These are phyloP conservation scores for Zapus hudsonius DNA, from an alignment of 2,113 vertebrate genomes.

Conservation along the genomic window DNA sequence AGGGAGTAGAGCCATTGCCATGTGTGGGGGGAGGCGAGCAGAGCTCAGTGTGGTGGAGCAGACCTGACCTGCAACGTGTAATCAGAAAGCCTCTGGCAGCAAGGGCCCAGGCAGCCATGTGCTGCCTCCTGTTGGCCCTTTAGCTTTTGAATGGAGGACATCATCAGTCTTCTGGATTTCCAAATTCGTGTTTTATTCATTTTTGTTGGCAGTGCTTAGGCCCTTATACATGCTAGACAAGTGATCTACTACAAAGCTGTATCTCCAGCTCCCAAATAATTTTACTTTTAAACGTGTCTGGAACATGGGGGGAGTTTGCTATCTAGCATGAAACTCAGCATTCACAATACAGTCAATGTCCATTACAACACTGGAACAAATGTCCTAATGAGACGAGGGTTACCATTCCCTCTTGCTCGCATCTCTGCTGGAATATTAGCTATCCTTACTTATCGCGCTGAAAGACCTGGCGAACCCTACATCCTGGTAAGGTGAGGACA, in stretches of 20 bases:
- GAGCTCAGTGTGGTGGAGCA: neutral
- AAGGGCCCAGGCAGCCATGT: neutral
- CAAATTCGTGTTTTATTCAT: neutral
- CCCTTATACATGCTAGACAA: neutral
- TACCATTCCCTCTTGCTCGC: neutral
- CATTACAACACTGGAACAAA: neutral
- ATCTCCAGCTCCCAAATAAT: neutral
- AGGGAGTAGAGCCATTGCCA: neutral
- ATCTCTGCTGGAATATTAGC: neutral
- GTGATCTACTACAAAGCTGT: neutral
- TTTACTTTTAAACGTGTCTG: conserved; percentile 24
- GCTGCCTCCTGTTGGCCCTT: neutral
- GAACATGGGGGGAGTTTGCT: neutral
- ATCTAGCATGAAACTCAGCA: neutral
- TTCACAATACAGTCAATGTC: neutral
- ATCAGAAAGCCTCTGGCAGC: accelerated
- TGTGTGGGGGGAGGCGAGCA: neutral
- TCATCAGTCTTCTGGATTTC: neutral
- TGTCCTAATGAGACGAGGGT: neutral
- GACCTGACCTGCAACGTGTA: neutral
- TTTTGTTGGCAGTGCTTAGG: neutral
- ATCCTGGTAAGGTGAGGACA: neutral
- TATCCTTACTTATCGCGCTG: neutral
- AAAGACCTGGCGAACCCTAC: neutral
- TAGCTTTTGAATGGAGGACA: neutral